These are phyloP conservation scores for Lithophane leautieri DNA, from an alignment of 2,888 invertebrate genomes.

Conservation along the genomic window DNA sequence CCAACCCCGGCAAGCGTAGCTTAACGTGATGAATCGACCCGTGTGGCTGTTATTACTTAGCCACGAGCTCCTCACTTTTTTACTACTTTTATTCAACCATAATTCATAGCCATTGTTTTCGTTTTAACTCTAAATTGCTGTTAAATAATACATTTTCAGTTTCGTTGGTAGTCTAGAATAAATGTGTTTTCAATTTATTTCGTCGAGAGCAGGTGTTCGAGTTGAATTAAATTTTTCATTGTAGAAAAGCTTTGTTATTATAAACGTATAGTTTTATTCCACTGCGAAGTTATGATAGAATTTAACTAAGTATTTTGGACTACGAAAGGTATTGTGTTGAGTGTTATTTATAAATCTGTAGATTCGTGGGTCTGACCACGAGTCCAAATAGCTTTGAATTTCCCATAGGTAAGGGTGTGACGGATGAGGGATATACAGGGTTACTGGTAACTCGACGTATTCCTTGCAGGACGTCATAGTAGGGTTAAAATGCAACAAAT, in stretches of 20 bases:
- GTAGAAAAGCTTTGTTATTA: slow-evolving; percentile 6
- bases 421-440: too few relatives aligned
- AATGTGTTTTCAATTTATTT: slow-evolving; percentile 52
- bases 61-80: too few relatives aligned
- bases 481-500: too few relatives aligned
- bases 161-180: slow-evolving; percentile 24
- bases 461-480: too few relatives aligned
- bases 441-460: too few relatives aligned
- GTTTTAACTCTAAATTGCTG: slow-evolving; percentile 33
- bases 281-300: background rate
- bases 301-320: background rate
- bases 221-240: slow-evolving; percentile 39
- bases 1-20: too few relatives aligned
- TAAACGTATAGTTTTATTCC: slow-evolving; percentile 5
- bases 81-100: background rate
- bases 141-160: slow-evolving; percentile 46
- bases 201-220: slow-evolving; percentile 39
- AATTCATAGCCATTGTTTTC: slow-evolving; percentile 28
- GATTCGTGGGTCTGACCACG: background rate
- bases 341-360: background rate
- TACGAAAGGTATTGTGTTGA: background rate
- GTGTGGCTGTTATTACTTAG: too few relatives aligned
- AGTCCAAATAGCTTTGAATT: background rate
- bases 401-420: background rate
- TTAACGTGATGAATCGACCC: too few relatives aligned